Evolutionary conservation across 1,140 invertebrate genomes (phyloP), one percentile per base, ranked within the genome.

Genomic region (Dinothrombium tinctorium): DNA sequence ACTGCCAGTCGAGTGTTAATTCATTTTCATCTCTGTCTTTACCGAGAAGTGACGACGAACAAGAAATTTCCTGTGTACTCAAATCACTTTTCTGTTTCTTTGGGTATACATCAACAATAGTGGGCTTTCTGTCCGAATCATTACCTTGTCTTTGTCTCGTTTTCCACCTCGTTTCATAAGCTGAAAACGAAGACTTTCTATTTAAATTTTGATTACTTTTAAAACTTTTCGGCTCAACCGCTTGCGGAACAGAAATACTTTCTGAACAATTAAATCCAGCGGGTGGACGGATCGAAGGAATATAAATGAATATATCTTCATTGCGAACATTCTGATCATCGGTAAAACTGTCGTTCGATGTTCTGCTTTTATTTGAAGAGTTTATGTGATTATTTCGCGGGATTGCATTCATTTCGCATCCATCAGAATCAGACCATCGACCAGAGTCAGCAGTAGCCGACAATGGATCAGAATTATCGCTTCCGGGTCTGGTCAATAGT

Each of bases 291-390:
- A 50, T 48, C 2, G 49, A 43, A 0, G 49, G 49, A 7, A 50
- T 43, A 23, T 50, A 47, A 9, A 50, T 50, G 19, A 50, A 45
- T 12, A 47, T 46, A 33, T 50, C 49, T 43, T 50, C 49, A 12
- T 41, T 50, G 12, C 35, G 21, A 8, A 37, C 28, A 37, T 43
- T 37, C 19, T 43, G 33, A 21, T 38, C 41, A 23, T 32, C 23
- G 4, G 12, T 24, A 33, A 21, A 40, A 15, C 24, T 14, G n/a
- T 31, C 28, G 3, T n/a, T 21, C 7, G 12, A 28, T n/a, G 8
- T 28, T 7, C 8, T 28, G 26, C n/a, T 28, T 7, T 8, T 28
- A 28, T 28, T n/a, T 36, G 12, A 21, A 15, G 17, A 21, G 26
- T 28, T 28, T 8, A 8, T 28, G n/a, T 28, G 7, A 28, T 28